Percentiles rank a stretch among this genome's conserved stretches.
Evolutionary conservation across 2,888 invertebrate species (phyloP).

Genomic region (Glyphotaelius pellucidus): DNA sequence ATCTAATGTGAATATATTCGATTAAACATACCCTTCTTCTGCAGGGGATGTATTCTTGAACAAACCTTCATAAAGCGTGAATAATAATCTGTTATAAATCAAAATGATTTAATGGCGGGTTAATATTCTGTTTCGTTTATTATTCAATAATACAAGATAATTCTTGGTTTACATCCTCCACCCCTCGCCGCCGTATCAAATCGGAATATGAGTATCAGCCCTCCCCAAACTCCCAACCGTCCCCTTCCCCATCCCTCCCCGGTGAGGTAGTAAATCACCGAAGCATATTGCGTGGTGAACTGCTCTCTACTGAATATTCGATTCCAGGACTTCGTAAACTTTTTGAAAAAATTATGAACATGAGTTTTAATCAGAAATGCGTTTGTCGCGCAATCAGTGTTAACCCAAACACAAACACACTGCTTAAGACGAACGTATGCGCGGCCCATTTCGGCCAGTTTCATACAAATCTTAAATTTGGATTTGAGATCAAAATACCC

Average conservation of each 20-base stretch:
- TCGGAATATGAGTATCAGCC: neutral
- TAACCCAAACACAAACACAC: too few species aligned
- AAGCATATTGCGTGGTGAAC: slow-evolving; percentile 23
- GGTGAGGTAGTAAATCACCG: slow-evolving; percentile 18
- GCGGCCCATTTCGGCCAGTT: too few species aligned
- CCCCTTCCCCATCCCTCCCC: neutral
- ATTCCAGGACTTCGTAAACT: neutral
- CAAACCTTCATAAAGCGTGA: neutral
- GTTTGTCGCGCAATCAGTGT: too few species aligned
- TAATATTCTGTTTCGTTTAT: neutral
- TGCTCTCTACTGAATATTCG: neutral
- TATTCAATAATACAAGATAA: slow-evolving; percentile 36
- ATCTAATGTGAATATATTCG: neutral
- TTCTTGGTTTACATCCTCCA: slow-evolving; percentile 2
- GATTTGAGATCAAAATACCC: too few species aligned
- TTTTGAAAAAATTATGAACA: neutral
- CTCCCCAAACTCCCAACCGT: neutral
- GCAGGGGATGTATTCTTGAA: neutral
- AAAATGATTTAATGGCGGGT: neutral
- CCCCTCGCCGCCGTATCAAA: slow-evolving; percentile 29
- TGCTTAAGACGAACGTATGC: too few species aligned
- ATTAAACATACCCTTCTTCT: neutral
- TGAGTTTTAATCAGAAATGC: neutral
- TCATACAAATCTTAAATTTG: too few species aligned
- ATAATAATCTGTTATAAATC: neutral